phyloP scores from a whole-genome alignment of 1,140 invertebrate genomes.

The Pygmarrhopalites habei region DNA sequence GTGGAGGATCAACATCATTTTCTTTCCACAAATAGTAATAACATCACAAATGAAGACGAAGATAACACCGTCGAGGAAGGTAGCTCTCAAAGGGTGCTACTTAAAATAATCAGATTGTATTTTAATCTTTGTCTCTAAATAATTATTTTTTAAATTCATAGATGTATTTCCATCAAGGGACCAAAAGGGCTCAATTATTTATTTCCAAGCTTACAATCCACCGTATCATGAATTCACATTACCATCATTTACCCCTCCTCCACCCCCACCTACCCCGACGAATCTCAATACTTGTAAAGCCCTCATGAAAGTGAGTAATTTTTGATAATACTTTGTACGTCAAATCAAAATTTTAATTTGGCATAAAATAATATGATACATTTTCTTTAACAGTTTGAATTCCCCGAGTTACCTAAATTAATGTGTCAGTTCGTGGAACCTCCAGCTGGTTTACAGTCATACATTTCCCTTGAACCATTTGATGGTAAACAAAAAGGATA shows the following conservation, averaged over 20 bases:
- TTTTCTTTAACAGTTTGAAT: slow-evolving; percentile 31
- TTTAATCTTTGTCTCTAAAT: too few relatives aligned
- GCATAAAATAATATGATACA: neutral
- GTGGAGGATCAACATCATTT: too few relatives aligned
- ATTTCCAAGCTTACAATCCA: neutral
- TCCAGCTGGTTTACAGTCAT: slow-evolving; percentile 24
- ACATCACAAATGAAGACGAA: too few relatives aligned
- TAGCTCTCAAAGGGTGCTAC: too few relatives aligned
- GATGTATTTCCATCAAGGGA: neutral
- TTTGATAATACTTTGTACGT: too few relatives aligned
- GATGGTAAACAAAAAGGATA: slow-evolving; percentile 20
- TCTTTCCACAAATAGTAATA: too few relatives aligned
- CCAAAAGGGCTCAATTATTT: neutral
- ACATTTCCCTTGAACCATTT: slow-evolving; percentile 23
- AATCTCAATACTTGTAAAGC: slow-evolving; percentile 34
- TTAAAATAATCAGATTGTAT: too few relatives aligned
- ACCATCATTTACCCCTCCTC: slow-evolving; percentile 13
- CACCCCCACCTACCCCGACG: slow-evolving; percentile 27
- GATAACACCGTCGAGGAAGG: too few relatives aligned
- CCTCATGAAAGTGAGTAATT: slow-evolving; percentile 28
- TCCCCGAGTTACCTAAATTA: slow-evolving; percentile 31
- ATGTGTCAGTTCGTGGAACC: slow-evolving; percentile 28
- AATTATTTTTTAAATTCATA: too few relatives aligned
- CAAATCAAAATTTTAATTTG: too few relatives aligned
- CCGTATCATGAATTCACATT: neutral